These are phyloP conservation scores for Limnodromus scolopaceus DNA, from an alignment of 2,797 vertebrate genomes.

Conservation along the genomic window DNA sequence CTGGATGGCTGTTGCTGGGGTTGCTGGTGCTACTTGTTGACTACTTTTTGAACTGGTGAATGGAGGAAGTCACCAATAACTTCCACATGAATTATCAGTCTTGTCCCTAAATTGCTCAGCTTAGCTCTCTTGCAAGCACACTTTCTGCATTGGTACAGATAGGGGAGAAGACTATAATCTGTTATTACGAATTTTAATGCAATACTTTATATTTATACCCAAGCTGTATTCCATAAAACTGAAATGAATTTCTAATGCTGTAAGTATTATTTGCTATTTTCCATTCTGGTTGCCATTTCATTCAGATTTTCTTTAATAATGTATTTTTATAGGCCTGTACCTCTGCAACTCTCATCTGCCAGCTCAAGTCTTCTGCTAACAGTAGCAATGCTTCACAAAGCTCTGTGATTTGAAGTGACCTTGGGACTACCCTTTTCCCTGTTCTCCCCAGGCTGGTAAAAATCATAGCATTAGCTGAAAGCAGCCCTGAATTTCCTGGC, in stretches of 20 bases:
- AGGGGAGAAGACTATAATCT: slow-evolving; percentile 37
- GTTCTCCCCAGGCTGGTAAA: slow-evolving; percentile 1
- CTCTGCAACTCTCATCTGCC: slow-evolving; percentile 12
- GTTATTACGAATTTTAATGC: slow-evolving; percentile 66
- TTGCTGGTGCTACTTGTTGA: neutral
- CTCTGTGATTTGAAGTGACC: slow-evolving; percentile 35
- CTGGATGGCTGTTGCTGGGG: neutral
- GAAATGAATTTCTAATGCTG: slow-evolving; percentile 56
- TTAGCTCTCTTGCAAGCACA: neutral
- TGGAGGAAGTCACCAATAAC: neutral
- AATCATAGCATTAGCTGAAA: slow-evolving; percentile 25
- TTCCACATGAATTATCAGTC: neutral
- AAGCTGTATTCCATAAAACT: slow-evolving; percentile 53
- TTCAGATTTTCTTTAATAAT: slow-evolving; percentile 64
- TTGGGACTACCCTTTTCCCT: slow-evolving; percentile 26
- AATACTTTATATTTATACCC: slow-evolving; percentile 60
- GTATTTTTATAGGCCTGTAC: slow-evolving; percentile 51
- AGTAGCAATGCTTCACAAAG: neutral
- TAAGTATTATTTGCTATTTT: slow-evolving; percentile 63
- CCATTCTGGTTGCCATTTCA: slow-evolving; percentile 45
- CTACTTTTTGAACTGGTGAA: neutral
- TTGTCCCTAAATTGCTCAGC: neutral
- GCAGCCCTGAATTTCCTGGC: neutral
- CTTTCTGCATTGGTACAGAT: slow-evolving; percentile 33
- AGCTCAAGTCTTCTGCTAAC: slow-evolving; percentile 4